phyloP scores from a whole-genome alignment of 2,888 invertebrate genomes.

The Drosophila meridionalis region DNA sequence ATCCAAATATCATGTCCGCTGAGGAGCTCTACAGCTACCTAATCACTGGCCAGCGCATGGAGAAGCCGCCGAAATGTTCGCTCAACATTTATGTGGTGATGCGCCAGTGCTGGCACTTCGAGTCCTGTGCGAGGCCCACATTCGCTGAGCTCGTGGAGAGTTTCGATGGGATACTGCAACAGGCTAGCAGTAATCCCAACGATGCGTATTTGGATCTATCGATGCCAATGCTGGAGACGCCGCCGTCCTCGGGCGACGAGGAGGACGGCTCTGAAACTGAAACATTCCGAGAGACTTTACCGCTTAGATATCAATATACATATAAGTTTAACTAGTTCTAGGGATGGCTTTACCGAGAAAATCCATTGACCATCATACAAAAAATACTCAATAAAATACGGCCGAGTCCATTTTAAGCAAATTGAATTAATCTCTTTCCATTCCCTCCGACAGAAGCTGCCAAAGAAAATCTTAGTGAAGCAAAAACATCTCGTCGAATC shows the following conservation, averaged over 20 bases:
- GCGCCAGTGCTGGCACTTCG: slow-evolving; percentile 98
- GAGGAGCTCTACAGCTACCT: slow-evolving; percentile 97
- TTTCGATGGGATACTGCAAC: slow-evolving; percentile 91
- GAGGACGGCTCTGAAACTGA: slow-evolving; percentile 76
- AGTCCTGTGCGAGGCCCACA: slow-evolving; percentile 94
- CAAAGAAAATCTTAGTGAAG: slow-evolving; percentile 85
- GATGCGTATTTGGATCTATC: slow-evolving; percentile 96
- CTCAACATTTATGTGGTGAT: slow-evolving; percentile 98
- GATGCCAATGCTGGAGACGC: slow-evolving; percentile 93
- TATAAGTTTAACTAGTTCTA: slow-evolving; percentile 81
- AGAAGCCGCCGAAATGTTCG: slow-evolving; percentile 97
- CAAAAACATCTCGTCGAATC: slow-evolving; percentile 89
- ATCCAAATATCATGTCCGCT: slow-evolving; percentile 96
- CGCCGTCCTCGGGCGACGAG: slow-evolving; percentile 92
- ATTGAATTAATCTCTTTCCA: slow-evolving; percentile 30
- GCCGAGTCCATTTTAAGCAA: slow-evolving; percentile 18
- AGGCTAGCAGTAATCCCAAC: slow-evolving; percentile 88
- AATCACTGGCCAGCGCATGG: slow-evolving; percentile 96
- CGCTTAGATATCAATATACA: slow-evolving; percentile 81
- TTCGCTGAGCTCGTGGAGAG: slow-evolving; percentile 95
- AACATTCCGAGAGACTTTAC: slow-evolving; percentile 76
- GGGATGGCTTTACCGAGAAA: slow-evolving; percentile 49
- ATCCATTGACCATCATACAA: slow-evolving; percentile 44
- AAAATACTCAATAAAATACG: slow-evolving; percentile 53
- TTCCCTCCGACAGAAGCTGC: slow-evolving; percentile 76